Evolutionary conservation across 2,113 vertebrate species (phyloP).

Genomic region (Pholis gunnellus): DNA sequence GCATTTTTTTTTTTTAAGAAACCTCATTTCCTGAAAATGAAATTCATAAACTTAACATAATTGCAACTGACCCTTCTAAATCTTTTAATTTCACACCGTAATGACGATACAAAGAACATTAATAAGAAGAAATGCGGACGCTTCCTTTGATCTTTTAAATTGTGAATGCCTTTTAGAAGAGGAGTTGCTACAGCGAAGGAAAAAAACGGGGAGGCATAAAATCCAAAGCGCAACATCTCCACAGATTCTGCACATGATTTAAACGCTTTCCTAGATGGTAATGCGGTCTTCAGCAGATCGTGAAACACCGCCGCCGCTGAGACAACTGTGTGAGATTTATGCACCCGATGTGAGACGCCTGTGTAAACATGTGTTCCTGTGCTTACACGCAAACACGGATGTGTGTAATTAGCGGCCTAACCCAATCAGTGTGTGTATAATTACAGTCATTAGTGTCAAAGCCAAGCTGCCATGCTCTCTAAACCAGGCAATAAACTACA

Average conservation of each 20-base stretch:
- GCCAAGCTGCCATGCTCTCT: constrained; percentile 76
- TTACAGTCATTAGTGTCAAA: constrained; percentile 82
- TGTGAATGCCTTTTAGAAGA: constrained; percentile 50
- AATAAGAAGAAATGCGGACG: constrained; percentile 58
- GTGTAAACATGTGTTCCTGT: constrained; percentile 79
- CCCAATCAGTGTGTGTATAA: constrained; percentile 82
- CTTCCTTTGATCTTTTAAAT: constrained; percentile 71
- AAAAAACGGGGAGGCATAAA: constrained; percentile 61
- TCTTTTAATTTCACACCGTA: constrained; percentile 79
- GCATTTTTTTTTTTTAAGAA: constrained; percentile 55
- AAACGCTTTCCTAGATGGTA: constrained; percentile 65
- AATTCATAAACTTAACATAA: constrained; percentile 73
- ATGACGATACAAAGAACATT: constrained; percentile 69
- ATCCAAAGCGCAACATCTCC: constrained; percentile 52
- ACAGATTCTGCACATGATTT: constrained; percentile 70
- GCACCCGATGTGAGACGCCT: constrained; percentile 64
- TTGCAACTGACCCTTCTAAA: constrained; percentile 73
- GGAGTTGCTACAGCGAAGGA: constrained; percentile 17
- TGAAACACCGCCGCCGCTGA: constrained; percentile 69
- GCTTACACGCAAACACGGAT: constrained; percentile 75
- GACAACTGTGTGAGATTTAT: constrained; percentile 81
- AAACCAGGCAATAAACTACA: constrained; percentile 77
- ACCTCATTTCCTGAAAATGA: constrained; percentile 69
- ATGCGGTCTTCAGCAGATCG: constrained; percentile 76
- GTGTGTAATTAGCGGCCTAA: constrained; percentile 82